Evolutionary conservation across 2,797 vertebrate species (phyloP).

Genomic region (Aplochiton taeniatus): DNA sequence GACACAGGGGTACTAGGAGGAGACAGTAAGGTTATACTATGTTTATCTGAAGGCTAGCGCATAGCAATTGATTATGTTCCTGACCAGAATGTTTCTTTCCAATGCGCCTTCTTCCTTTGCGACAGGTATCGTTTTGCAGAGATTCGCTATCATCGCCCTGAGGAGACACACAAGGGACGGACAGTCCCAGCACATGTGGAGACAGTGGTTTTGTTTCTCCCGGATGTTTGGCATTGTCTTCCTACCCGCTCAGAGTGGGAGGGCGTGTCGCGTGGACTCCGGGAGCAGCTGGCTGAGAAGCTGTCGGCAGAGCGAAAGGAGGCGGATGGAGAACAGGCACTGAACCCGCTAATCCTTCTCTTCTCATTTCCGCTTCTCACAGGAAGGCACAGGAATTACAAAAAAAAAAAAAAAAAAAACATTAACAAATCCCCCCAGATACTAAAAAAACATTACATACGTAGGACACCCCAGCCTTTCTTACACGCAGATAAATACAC

Average conservation of each 20-base stretch:
- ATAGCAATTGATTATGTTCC: slow-evolving; percentile 39
- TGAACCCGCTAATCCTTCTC: slow-evolving; percentile 99
- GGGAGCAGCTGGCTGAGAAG: slow-evolving; percentile 99
- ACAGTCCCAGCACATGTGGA: slow-evolving; percentile 99
- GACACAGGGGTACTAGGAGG: slow-evolving; percentile 45
- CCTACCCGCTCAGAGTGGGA: slow-evolving; percentile 99
- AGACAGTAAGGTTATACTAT: slow-evolving; percentile 27
- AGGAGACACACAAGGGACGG: slow-evolving; percentile 99
- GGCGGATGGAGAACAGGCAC: slow-evolving; percentile 99
- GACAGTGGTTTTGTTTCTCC: slow-evolving; percentile 99
- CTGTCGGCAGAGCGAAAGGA: slow-evolving; percentile 99
- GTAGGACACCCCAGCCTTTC: slow-evolving; percentile 40
- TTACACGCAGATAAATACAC: slow-evolving; percentile 44
- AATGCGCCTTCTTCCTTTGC: slow-evolving; percentile 99
- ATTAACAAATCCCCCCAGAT: slow-evolving; percentile 49
- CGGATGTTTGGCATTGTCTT: slow-evolving; percentile 99
- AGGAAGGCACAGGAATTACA: slow-evolving; percentile 99
- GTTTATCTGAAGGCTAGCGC: slow-evolving; percentile 46
- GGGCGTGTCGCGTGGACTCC: slow-evolving; percentile 99
- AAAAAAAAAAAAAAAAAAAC: too few relatives aligned
- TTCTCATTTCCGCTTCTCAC: slow-evolving; percentile 99
- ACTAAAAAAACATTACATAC: slow-evolving; percentile 19
- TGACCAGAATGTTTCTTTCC: slow-evolving; percentile 99
- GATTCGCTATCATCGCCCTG: slow-evolving; percentile 99
- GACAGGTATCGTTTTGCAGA: slow-evolving; percentile 99